Conservation (phyloP, 1,140 invertebrate genomes). For the Polyergus mexicanus region DNA sequence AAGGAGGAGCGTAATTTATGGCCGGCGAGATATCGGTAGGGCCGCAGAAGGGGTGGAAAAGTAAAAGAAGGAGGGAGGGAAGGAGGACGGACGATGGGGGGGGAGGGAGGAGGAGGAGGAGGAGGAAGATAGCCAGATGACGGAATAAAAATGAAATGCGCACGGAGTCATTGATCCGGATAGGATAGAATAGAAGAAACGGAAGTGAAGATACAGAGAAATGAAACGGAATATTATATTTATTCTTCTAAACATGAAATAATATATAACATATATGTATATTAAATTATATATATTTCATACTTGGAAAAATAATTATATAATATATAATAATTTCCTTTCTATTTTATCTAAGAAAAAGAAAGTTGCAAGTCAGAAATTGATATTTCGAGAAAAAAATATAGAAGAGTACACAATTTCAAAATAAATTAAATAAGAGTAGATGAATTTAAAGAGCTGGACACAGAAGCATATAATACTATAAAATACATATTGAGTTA, state of each 20-base stretch:
- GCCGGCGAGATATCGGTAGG: constrained; percentile 63
- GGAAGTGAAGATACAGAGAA: constrained; percentile 1
- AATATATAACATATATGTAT: neutral
- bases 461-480: neutral
- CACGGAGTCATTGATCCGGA: constrained; percentile 50
- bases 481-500: neutral
- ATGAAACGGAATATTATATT: neutral
- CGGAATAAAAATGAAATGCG: constrained; percentile 69
- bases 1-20: constrained; percentile 76
- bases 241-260: constrained; percentile 25
- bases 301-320: too few species aligned
- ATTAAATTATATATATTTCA: too few species aligned
- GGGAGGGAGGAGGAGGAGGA: constrained; percentile 23
- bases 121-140: constrained; percentile 32
- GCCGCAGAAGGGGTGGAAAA: constrained; percentile 48
- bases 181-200: neutral
- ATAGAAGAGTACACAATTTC: neutral
- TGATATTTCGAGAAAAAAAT: neutral
- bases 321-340: neutral
- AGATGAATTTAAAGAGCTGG: neutral
- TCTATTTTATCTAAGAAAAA: neutral
- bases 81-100: neutral
- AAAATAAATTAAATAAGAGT: neutral
- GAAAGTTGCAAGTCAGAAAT: neutral
- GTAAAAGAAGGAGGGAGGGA: constrained; percentile 26